Percentiles rank a stretch among this genome's conserved stretches.
Evolutionary conservation across 1,140 invertebrate genomes (phyloP).

Genomic region (Aphelenchoides avenae): DNA sequence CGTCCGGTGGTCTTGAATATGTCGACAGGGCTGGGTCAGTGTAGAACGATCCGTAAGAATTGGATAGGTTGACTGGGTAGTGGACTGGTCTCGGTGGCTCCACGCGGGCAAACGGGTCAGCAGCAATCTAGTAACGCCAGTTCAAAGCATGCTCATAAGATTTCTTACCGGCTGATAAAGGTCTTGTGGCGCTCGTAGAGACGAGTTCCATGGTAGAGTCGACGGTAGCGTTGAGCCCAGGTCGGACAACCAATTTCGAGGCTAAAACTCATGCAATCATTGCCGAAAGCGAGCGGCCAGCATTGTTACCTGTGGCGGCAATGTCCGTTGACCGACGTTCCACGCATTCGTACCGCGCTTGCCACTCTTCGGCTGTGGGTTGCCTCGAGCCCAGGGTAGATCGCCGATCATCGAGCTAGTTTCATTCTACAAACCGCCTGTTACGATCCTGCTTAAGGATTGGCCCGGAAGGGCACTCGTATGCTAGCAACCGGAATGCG

Average conservation of each 20-base stretch:
- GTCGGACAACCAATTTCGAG: background rate
- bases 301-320: background rate
- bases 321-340: constrained; percentile 26
- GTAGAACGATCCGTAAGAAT: constrained; percentile 17
- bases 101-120: too few relatives aligned
- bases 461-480: too few relatives aligned
- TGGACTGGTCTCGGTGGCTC: constrained; percentile 1
- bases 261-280: constrained; percentile 11
- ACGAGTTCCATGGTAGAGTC: background rate
- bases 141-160: constrained; percentile 5
- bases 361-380: constrained; percentile 44
- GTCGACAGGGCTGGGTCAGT: too few relatives aligned
- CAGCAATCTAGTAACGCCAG: too few relatives aligned
- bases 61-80: constrained; percentile 10
- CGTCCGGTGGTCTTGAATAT: too few relatives aligned
- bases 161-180: constrained; percentile 6
- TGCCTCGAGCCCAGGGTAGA: constrained; percentile 44
- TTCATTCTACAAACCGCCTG: too few relatives aligned
- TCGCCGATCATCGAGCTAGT: constrained; percentile 20
- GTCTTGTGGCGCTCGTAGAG: constrained; percentile 3
- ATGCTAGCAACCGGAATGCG: too few relatives aligned
- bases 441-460: too few relatives aligned
- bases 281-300: background rate
- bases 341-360: constrained; percentile 31
- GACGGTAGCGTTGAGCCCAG: too few relatives aligned